Percentiles rank a stretch among this genome's conserved stretches.
These are phyloP conservation scores for Deroplatys truncata DNA, from an alignment of 2,888 invertebrate genomes.

Conservation along the genomic window DNA sequence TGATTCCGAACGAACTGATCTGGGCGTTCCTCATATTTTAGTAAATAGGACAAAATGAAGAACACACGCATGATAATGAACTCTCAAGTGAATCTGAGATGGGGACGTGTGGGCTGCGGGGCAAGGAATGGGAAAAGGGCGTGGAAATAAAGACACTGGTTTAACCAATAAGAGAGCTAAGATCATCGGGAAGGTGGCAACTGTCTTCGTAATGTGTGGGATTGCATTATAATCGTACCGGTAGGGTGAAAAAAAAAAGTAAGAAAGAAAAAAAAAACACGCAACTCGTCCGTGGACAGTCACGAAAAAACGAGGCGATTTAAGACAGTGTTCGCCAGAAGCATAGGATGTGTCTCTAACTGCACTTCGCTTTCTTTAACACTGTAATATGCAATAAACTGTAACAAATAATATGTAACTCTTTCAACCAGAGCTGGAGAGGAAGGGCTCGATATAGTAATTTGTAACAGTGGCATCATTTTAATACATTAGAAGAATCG, in stretches of 20 bases:
- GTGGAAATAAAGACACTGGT: conserved; percentile 12
- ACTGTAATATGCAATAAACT: neutral
- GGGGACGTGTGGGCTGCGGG: neutral
- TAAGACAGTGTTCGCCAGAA: neutral
- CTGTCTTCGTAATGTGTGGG: conserved; percentile 6
- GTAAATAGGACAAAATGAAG: neutral
- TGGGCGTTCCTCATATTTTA: conserved; percentile 7
- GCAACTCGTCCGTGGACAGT: neutral
- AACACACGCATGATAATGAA: neutral
- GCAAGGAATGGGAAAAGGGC: neutral
- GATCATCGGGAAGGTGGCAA: conserved; percentile 8
- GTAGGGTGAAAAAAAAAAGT: neutral
- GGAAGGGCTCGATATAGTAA: neutral
- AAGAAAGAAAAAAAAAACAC: neutral
- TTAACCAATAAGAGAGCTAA: conserved; percentile 13
- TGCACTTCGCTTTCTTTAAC: neutral
- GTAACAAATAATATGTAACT: no score
- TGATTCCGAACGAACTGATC: neutral
- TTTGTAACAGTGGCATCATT: no score
- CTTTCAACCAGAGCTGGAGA: no score
- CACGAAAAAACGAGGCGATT: neutral
- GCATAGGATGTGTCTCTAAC: neutral
- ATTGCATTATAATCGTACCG: neutral
- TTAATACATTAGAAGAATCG: no score
- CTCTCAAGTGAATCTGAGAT: neutral